Evolutionary conservation across 2,113 vertebrate species (phyloP).

Genomic region (Microcebus tavaratra): DNA sequence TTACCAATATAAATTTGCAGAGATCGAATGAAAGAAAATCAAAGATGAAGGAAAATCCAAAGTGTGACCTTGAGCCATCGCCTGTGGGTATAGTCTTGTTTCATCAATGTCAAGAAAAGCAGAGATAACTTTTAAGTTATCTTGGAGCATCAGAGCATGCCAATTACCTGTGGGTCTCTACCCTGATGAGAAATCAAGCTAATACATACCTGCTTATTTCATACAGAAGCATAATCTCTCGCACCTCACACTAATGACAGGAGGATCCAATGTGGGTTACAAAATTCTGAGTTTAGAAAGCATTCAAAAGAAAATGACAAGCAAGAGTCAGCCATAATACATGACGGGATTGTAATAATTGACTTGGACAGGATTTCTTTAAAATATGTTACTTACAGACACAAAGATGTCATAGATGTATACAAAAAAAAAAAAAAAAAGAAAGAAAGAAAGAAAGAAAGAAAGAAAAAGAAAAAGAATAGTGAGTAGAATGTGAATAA

Average conservation of each 20-base stretch:
- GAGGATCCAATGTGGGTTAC: background rate
- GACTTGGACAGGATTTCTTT: constrained; percentile 39
- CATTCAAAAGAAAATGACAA: constrained; percentile 47
- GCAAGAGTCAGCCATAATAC: constrained; percentile 1
- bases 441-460: background rate
- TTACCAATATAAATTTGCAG: constrained; percentile 66
- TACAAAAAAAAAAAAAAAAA: background rate
- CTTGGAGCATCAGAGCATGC: constrained; percentile 49
- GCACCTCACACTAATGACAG: constrained; percentile 44
- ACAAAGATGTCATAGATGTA: background rate
- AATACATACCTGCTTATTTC: constrained; percentile 32
- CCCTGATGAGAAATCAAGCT: constrained; percentile 55
- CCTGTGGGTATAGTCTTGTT: constrained; percentile 72
- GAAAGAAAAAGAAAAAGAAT: background rate
- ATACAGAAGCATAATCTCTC: constrained; percentile 39
- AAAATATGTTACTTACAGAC: background rate
- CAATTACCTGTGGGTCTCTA: constrained; percentile 59
- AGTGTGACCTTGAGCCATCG: constrained; percentile 74
- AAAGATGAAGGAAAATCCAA: constrained; percentile 71
- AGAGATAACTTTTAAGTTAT: constrained; percentile 68
- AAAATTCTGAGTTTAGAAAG: constrained; percentile 43
- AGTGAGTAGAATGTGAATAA: background rate
- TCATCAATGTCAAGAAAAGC: constrained; percentile 71
- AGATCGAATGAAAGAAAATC: constrained; percentile 64
- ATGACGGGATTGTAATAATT: constrained; percentile 10